phyloP scores from a whole-genome alignment of 1,140 invertebrate genomes.

The Heliconius eleuchia region DNA sequence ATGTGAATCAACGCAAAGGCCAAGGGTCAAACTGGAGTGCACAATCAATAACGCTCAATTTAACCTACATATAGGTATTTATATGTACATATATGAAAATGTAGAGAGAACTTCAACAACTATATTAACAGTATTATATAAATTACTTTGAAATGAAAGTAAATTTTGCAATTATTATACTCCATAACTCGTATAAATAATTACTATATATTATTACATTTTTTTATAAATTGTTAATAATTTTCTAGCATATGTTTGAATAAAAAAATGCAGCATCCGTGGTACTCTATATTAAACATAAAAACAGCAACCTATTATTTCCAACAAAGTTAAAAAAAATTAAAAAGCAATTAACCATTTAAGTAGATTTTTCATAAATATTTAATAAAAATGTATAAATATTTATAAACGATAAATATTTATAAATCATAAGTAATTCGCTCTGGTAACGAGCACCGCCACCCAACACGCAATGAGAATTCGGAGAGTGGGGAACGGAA shows the following conservation, averaged over 20 bases:
- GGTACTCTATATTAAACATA: background rate
- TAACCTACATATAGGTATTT: slow-evolving; percentile 11
- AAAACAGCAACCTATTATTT: background rate
- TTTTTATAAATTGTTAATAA: background rate
- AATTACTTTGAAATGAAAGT: background rate
- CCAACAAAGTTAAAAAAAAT: background rate
- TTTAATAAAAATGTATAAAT: too few species aligned
- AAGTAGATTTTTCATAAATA: background rate
- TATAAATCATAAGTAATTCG: background rate
- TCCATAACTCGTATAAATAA: background rate
- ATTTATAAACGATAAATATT: too few species aligned
- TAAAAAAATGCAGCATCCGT: background rate
- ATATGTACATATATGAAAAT: background rate
- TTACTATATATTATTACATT: background rate
- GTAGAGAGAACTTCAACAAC: background rate
- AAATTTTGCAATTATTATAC: background rate
- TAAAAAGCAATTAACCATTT: background rate
- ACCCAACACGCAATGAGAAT: too few species aligned
- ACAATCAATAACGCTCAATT: slow-evolving; percentile 37
- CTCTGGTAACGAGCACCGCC: too few species aligned
- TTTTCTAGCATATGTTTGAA: background rate
- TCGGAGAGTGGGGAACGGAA: too few species aligned
- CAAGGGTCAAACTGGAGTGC: slow-evolving; percentile 33
- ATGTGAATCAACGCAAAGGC: slow-evolving; percentile 40
- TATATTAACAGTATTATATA: background rate